Percentiles rank a stretch among this genome's conserved stretches.
Conservation (phyloP, 1,140 invertebrate species). For the Drosophila tropicalis region DNA sequence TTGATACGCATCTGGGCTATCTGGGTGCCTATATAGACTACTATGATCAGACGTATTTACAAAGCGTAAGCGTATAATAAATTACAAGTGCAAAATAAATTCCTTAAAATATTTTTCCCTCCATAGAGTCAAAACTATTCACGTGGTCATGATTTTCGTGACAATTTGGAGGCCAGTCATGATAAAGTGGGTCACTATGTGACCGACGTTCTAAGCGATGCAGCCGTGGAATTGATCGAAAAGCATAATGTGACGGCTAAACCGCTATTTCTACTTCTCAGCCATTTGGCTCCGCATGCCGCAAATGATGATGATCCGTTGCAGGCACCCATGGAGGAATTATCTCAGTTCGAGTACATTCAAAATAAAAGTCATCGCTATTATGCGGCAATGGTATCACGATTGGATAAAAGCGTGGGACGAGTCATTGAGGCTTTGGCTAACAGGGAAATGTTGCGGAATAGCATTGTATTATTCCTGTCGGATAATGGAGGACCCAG, state of each 20-base stretch:
- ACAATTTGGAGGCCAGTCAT: conserved; percentile 86
- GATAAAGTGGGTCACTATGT: conserved; percentile 88
- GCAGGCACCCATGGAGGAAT: conserved; percentile 90
- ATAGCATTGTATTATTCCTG: conserved; percentile 89
- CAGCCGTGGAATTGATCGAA: conserved; percentile 87
- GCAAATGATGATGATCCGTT: conserved; percentile 88
- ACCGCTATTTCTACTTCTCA: conserved; percentile 92
- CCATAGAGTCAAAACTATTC: conserved; percentile 40
- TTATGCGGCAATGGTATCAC: conserved; percentile 94
- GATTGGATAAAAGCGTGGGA: conserved; percentile 93
- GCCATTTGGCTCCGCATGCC: conserved; percentile 91
- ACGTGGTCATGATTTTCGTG: conserved; percentile 88
- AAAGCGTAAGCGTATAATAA: conserved; percentile 83
- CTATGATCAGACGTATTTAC: conserved; percentile 88
- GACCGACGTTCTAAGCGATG: conserved; percentile 90
- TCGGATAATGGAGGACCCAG: conserved; percentile 92
- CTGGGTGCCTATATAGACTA: conserved; percentile 93
- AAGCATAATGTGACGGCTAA: conserved; percentile 50
- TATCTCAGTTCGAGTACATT: conserved; percentile 90
- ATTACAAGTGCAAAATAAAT: not conserved
- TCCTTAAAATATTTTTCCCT: not conserved
- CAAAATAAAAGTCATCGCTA: conserved; percentile 88
- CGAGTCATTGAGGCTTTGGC: conserved; percentile 88
- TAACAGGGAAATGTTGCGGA: conserved; percentile 87
- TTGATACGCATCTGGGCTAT: conserved; percentile 92